These are phyloP conservation scores for Incurvaria masculella DNA, from an alignment of 2,888 invertebrate genomes.

Conservation along the genomic window DNA sequence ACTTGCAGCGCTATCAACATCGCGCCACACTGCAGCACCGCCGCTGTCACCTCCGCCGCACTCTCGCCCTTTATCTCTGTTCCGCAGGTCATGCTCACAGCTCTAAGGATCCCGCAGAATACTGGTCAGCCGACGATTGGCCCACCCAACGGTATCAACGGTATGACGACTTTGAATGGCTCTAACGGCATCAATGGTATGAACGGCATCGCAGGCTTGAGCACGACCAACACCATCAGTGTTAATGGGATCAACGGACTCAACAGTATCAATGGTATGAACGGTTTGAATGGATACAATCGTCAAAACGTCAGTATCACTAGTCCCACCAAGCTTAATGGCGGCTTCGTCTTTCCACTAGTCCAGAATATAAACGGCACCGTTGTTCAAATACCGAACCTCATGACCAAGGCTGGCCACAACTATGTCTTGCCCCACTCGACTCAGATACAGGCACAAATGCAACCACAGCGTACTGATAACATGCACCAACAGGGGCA, in stretches of 20 bases:
- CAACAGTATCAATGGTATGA: constrained; percentile 11
- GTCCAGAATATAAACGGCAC: constrained; percentile 58
- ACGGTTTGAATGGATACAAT: constrained; percentile 37
- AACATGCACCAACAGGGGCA: constrained; percentile 28
- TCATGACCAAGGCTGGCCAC: constrained; percentile 54
- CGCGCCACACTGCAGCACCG: constrained; percentile 38
- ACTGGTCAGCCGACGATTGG: constrained; percentile 34
- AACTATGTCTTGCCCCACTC: constrained; percentile 49
- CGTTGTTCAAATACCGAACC: constrained; percentile 60
- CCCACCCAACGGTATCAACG: constrained; percentile 38
- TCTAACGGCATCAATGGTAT: constrained; percentile 24
- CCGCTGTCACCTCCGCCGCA: constrained; percentile 37
- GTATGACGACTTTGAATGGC: constrained; percentile 10
- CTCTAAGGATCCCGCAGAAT: constrained; percentile 55
- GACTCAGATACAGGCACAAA: constrained; percentile 32
- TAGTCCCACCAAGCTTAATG: constrained; percentile 48
- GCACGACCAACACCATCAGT: constrained; percentile 5
- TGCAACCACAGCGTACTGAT: constrained; percentile 16
- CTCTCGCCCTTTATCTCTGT: constrained; percentile 46
- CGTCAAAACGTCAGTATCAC: constrained; percentile 42
- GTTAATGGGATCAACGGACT: neutral
- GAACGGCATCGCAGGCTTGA: constrained; percentile 37
- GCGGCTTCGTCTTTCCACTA: constrained; percentile 57
- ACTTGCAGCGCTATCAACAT: constrained; percentile 45
- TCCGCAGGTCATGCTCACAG: constrained; percentile 54